Evolutionary conservation across 2,888 invertebrate species (phyloP).

Genomic region (Tenthredo livida): DNA sequence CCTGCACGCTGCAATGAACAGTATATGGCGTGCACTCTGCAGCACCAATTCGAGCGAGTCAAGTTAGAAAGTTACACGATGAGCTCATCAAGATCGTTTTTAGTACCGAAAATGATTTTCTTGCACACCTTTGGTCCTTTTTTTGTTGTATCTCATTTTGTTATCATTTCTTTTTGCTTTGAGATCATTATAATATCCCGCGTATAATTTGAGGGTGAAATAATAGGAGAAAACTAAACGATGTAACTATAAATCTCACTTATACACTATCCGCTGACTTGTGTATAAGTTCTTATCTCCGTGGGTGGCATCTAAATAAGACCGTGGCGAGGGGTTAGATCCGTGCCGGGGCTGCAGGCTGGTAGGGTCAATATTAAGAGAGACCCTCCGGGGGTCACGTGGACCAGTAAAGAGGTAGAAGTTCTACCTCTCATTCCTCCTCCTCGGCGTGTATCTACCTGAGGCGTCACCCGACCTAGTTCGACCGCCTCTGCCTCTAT

Average conservation of each 20-base stretch:
- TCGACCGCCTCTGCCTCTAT: conserved; percentile 55
- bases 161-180: too few species aligned
- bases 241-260: conserved; percentile 25
- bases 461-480: conserved; percentile 73
- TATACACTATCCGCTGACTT: background rate
- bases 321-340: background rate
- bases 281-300: conserved; percentile 23
- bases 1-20: conserved; percentile 18
- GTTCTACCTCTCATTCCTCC: conserved; percentile 48
- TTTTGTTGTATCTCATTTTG: too few species aligned
- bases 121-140: background rate
- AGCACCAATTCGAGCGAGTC: background rate
- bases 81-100: background rate
- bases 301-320: conserved; percentile 45
- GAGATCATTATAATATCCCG: background rate
- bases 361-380: conserved; percentile 68
- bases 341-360: conserved; percentile 1
- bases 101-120: background rate
- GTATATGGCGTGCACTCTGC: background rate
- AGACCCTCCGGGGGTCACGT: conserved; percentile 68
- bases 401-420: conserved; percentile 64
- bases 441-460: conserved; percentile 66
- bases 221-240: background rate
- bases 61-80: conserved; percentile 15
- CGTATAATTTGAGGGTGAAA: background rate